Conservation (phyloP, 2,797 vertebrate species). For the Lateolabrax maculatus region DNA sequence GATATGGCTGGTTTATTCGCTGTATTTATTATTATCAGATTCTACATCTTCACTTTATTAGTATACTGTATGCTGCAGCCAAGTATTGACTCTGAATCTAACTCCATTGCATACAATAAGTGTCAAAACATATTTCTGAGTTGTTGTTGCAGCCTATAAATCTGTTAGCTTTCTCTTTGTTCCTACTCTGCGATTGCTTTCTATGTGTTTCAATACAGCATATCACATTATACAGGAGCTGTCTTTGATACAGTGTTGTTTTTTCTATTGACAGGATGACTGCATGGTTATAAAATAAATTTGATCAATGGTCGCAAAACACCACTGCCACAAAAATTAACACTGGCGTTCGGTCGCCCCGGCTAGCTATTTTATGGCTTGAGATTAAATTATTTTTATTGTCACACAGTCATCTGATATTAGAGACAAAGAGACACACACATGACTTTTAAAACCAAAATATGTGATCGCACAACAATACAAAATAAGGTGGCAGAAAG, state of each 20-base stretch:
- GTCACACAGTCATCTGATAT: not conserved
- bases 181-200: not conserved
- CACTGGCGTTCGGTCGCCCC: not conserved
- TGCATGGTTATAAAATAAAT: constrained; percentile 6
- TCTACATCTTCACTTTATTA: not conserved
- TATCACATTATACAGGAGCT: not conserved
- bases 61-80: not conserved
- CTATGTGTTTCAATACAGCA: not conserved
- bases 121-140: not conserved
- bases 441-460: not conserved
- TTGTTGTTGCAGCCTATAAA: constrained; percentile 2
- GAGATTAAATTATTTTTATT: constrained; percentile 14
- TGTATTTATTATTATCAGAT: not conserved
- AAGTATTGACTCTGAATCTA: not conserved
- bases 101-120: not conserved
- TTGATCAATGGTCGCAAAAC: constrained; percentile 1
- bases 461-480: not conserved
- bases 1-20: not conserved
- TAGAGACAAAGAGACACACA: not conserved
- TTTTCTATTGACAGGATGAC: constrained; percentile 10
- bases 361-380: constrained; percentile 15
- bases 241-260: not conserved
- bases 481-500: not conserved
- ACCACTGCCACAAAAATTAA: constrained; percentile 1
- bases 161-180: not conserved